Conservation (phyloP, 2,113 vertebrate species). For the Perca fluviatilis region DNA sequence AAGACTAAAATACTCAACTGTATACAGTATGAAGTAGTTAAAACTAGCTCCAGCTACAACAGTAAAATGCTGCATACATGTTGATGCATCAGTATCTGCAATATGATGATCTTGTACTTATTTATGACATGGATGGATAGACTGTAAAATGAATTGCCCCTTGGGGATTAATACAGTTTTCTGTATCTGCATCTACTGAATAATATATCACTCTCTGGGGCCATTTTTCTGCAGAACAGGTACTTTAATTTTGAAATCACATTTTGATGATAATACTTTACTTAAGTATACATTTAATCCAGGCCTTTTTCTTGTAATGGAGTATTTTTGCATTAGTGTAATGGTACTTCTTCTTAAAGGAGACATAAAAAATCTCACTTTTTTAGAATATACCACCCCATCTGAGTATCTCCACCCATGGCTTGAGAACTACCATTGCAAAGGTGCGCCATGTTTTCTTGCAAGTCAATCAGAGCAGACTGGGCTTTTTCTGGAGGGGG, state of each 20-base stretch:
- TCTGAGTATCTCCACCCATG: no score
- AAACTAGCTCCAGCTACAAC: background rate
- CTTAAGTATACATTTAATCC: background rate
- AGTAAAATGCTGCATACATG: background rate
- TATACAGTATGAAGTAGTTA: background rate
- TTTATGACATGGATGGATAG: no score
- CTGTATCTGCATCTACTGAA: no score
- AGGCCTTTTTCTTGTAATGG: background rate
- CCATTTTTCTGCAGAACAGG: background rate
- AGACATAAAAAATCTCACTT: no score
- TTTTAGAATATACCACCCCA: no score
- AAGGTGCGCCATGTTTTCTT: no score
- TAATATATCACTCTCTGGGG: background rate
- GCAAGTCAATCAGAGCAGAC: no score
- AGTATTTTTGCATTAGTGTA: background rate
- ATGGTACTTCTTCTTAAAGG: background rate
- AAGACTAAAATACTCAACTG: constrained; percentile 11
- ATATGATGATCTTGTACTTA: no score
- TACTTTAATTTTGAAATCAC: background rate
- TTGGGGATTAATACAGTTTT: no score
- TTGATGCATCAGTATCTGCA: background rate
- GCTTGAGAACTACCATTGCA: no score
- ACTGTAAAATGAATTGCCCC: no score
- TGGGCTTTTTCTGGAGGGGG: no score
- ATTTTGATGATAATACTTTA: background rate